Evolutionary conservation across 2,888 invertebrate genomes (phyloP).

Genomic region (Luperina testacea): DNA sequence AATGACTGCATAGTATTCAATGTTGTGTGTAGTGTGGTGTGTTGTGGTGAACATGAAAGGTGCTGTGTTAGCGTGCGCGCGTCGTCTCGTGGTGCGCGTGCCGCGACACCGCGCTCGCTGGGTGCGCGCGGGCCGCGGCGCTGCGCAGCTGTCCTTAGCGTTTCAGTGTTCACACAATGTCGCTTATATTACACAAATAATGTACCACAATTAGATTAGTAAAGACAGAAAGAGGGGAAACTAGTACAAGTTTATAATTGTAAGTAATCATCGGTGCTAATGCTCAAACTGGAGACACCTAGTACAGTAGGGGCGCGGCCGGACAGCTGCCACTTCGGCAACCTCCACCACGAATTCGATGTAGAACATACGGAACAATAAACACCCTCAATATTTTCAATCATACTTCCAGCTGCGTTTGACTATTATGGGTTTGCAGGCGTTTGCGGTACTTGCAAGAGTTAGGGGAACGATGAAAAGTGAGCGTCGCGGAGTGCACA

Average conservation of each 20-base stretch:
- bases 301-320: constrained; percentile 34
- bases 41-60: constrained; percentile 28
- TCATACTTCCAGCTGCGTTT: constrained; percentile 42
- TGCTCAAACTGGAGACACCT: constrained; percentile 46
- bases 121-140: constrained; percentile 18
- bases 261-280: constrained; percentile 52
- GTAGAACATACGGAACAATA: background rate
- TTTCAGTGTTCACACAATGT: constrained; percentile 29
- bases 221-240: constrained; percentile 48
- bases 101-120: constrained; percentile 19
- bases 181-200: constrained; percentile 43
- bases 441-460: background rate
- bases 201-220: constrained; percentile 45
- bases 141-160: constrained; percentile 48
- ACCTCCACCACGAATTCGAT: background rate
- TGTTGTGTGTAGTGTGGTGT: constrained; percentile 18
- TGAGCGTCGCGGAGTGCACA: constrained; percentile 6
- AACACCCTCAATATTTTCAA: background rate
- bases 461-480: background rate
- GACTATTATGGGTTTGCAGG: background rate
- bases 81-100: constrained; percentile 29
- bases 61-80: constrained; percentile 52
- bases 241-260: constrained; percentile 50
- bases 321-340: constrained; percentile 54
- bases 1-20: background rate